Evolutionary conservation across 1,140 invertebrate species (phyloP), one percentile per base, ranked within the genome.

Genomic region (Batillaria attramentaria): DNA sequence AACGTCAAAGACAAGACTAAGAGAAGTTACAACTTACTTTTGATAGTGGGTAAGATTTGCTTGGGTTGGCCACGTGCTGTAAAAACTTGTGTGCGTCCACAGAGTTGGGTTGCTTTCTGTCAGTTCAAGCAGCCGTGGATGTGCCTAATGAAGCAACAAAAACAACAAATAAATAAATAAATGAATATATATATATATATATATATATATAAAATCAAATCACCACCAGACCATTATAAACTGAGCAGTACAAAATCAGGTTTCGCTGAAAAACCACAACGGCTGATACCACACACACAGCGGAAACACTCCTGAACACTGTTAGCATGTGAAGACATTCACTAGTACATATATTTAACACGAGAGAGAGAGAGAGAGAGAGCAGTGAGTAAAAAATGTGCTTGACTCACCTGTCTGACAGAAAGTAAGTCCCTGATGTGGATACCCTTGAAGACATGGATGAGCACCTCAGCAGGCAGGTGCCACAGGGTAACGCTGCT

Each of bases 351-450:
- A n/a, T n/a, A n/a, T n/a, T n/a, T n/a, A n/a, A n/a, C n/a, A n/a
- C n/a, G n/a, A n/a, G n/a, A n/a, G n/a, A n/a, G n/a, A n/a, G n/a
- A n/a, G n/a, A n/a, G n/a, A n/a, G n/a, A n/a, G n/a, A n/a, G n/a
- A n/a, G n/a, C n/a, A n/a, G n/a, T n/a, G n/a, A n/a, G n/a, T n/a
- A n/a, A n/a, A n/a, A n/a, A n/a, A n/a, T n/a, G n/a, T n/a, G n/a
- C n/a, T n/a, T n/a, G n/a, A 84, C 88, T 85, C 84, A 90, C 89
- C 41, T 79, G 78, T 83, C 80, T 81, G 83, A 91, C 84, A 66
- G 81, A 87, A 65, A 91, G 84, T 10, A 91, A 62, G 74, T 91
- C 90, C 72, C 83, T 85, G 20, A 91, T 84, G 72, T 89, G 88
- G 10, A 91, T 74, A 18, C 81, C 80, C 78, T 84, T 84, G 20